Base-by-base conservation (phyloP, 1,140 invertebrate species). In the Drosophila triauraria region DNA sequence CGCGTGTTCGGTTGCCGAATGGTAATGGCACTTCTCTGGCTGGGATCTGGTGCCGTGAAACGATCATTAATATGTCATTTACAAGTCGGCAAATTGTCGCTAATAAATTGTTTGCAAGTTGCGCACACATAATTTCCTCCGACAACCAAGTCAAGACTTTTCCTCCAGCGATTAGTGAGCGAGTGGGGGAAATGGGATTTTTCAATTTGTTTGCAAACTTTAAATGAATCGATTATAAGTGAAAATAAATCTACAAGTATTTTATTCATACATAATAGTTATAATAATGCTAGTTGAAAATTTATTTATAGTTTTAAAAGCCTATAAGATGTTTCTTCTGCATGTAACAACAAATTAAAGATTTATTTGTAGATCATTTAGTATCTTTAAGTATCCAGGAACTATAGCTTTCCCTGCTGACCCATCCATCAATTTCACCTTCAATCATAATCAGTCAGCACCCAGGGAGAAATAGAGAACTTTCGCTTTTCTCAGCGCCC, bases 1-100 rank as follows among this genome's bases (percentile, higher is more conserved):
- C 78, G 78, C 83, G 85, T 88, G 83, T 83, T 78, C 68, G 76
- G 68, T 69, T 51, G 38, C 46, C 63, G 15, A 40, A 35, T 50
- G 43, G 42, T 46, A 51, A 59, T 63, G 40, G 54, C 47, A 72
- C 48, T 47, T 47, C 40, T 63, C 17, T 47, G 56, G 44, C 44
- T 65, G 60, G 60, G 54, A 62, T 67, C 46, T 77, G 44, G 70
- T 70, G 78, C 60, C 70, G 75, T 71, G 78, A 78, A 63, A 74
- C 67, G 68, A 71, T 90, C 85, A 79, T 90, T 90, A 90, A 90
- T 90, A 90, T 90, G 87, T 90, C 85, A 90, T 90, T 90, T 90
- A 90, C 85, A 90, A 90, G 82, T 76, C 70, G 68, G 67, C 83
- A 74, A 88, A 88, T 88, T 79, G 84, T 90, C 53, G 70, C 68